These are phyloP conservation scores for Heterodera carotae DNA, from an alignment of 1,140 invertebrate genomes.

Conservation along the genomic window DNA sequence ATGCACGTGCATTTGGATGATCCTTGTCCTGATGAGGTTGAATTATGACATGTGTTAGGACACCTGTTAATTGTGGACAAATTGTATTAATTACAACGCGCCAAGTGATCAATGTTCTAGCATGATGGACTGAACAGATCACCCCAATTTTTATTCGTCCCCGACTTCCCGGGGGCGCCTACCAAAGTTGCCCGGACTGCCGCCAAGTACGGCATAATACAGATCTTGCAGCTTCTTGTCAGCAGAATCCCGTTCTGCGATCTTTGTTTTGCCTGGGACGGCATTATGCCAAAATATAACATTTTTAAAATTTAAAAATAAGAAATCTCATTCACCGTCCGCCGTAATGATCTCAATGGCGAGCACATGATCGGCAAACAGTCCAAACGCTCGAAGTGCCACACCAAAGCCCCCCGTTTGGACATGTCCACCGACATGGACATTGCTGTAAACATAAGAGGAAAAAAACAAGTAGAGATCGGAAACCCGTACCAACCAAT, in stretches of 20 bases:
- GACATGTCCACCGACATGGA: neutral
- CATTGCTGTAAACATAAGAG: too few species aligned
- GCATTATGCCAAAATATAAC: neutral
- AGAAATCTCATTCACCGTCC: neutral
- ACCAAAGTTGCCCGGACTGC: slow-evolving; percentile 20
- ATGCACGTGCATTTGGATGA: neutral
- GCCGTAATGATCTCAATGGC: neutral
- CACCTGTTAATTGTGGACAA: neutral
- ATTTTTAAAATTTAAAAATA: too few species aligned
- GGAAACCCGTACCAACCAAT: too few species aligned
- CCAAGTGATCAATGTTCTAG: too few species aligned
- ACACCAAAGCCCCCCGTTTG: neutral
- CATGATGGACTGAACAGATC: too few species aligned
- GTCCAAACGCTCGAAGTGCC: neutral
- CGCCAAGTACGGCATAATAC: slow-evolving; percentile 14
- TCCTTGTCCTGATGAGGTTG: neutral
- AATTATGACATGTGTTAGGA: neutral
- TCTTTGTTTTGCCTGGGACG: neutral
- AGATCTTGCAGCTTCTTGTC: neutral
- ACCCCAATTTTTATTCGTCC: too few species aligned
- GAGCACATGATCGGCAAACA: neutral
- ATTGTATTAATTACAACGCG: neutral
- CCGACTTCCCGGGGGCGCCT: too few species aligned
- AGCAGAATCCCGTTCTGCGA: neutral
- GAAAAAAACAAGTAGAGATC: too few species aligned